These are phyloP conservation scores for Sminthurinus signatus DNA, from an alignment of 1,140 invertebrate genomes.

Conservation along the genomic window DNA sequence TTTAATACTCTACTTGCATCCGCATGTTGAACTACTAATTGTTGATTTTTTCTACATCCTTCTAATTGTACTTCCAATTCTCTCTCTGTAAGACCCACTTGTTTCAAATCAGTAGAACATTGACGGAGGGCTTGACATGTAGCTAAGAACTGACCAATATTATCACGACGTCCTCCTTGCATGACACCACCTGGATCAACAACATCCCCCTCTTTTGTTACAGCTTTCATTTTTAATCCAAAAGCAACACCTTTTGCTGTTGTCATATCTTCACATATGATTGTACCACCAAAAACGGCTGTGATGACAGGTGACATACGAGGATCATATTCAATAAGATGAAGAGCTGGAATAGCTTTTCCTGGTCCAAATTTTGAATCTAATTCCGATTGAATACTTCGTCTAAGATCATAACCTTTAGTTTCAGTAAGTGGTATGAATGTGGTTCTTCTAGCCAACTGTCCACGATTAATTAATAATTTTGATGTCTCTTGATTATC, in stretches of 20 bases:
- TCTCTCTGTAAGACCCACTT: background rate
- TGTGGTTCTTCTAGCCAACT: constrained; percentile 67
- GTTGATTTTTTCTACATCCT: constrained; percentile 13
- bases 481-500: constrained; percentile 80
- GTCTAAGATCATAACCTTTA: constrained; percentile 65
- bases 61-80: background rate
- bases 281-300: constrained; percentile 78
- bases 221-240: constrained; percentile 57
- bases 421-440: constrained; percentile 45
- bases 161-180: constrained; percentile 54
- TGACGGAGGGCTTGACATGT: constrained; percentile 4
- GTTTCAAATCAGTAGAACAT: background rate
- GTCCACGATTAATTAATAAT: constrained; percentile 71
- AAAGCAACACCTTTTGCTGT: constrained; percentile 71
- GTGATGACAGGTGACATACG: constrained; percentile 70
- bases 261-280: constrained; percentile 76
- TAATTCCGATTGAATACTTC: constrained; percentile 51
- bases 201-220: constrained; percentile 88
- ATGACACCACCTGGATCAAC: constrained; percentile 83
- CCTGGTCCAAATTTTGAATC: constrained; percentile 58
- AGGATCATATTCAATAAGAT: constrained; percentile 69
- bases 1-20: constrained; percentile 14
- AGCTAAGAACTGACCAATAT: constrained; percentile 14
- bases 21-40: constrained; percentile 14
- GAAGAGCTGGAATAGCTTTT: constrained; percentile 75